These are phyloP conservation scores for Drosophila mayri DNA, from an alignment of 1,140 invertebrate genomes.

Conservation along the genomic window DNA sequence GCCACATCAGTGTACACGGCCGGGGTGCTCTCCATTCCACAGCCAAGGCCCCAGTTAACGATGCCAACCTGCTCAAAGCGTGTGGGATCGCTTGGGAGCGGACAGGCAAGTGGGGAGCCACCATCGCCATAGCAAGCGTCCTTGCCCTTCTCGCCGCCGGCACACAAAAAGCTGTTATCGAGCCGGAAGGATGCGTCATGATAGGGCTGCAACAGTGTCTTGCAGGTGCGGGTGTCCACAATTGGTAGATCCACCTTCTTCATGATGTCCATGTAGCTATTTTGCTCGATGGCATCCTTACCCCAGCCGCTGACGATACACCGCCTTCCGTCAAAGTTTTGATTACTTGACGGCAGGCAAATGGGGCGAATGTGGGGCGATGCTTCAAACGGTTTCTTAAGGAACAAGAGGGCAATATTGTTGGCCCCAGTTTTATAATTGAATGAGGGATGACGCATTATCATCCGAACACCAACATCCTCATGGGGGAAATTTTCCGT, in stretches of 20 bases:
- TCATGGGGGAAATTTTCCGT: conserved; percentile 87
- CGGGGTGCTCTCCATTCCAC: conserved; percentile 86
- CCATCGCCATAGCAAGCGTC: conserved; percentile 91
- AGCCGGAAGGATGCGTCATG: conserved; percentile 78
- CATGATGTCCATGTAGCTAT: conserved; percentile 87
- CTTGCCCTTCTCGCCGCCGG: conserved; percentile 89
- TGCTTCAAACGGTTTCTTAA: conserved; percentile 85
- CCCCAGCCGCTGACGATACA: conserved; percentile 94
- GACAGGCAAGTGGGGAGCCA: conserved; percentile 90
- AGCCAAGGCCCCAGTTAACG: conserved; percentile 88
- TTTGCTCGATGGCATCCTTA: conserved; percentile 88
- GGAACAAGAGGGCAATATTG: conserved; percentile 87
- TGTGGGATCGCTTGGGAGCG: conserved; percentile 84
- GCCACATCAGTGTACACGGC: conserved; percentile 92
- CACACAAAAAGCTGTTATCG: conserved; percentile 85
- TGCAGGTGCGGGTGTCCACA: conserved; percentile 84
- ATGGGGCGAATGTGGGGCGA: conserved; percentile 88
- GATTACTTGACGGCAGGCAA: conserved; percentile 85
- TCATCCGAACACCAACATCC: conserved; percentile 86
- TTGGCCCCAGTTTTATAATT: conserved; percentile 84
- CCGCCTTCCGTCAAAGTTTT: conserved; percentile 79
- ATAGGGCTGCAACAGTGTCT: conserved; percentile 63
- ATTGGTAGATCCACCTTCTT: conserved; percentile 87
- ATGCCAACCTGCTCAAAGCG: conserved; percentile 87
- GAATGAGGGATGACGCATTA: conserved; percentile 86